These are phyloP conservation scores for Zaprionus tsacasi DNA, from an alignment of 1,140 invertebrate genomes.

Conservation along the genomic window DNA sequence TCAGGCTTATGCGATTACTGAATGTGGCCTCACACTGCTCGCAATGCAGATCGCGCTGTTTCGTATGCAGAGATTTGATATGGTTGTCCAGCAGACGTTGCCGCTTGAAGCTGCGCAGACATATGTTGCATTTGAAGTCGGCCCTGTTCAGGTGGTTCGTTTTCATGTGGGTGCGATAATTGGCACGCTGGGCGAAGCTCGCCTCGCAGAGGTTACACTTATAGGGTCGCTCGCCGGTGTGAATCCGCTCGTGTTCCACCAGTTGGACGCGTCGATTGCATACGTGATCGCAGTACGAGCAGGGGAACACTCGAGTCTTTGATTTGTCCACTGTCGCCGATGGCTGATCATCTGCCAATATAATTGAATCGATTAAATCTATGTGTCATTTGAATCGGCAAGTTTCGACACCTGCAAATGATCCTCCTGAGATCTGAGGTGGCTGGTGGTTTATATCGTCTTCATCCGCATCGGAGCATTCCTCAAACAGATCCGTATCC, in stretches of 20 bases:
- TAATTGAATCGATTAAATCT: conserved; percentile 8
- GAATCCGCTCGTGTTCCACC: conserved; percentile 91
- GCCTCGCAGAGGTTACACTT: conserved; percentile 92
- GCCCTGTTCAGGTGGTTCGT: conserved; percentile 92
- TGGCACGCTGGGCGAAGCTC: conserved; percentile 90
- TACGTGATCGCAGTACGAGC: conserved; percentile 89
- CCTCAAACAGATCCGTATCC: background rate
- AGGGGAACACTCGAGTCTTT: conserved; percentile 85
- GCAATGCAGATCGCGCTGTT: conserved; percentile 91
- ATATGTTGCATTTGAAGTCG: conserved; percentile 88
- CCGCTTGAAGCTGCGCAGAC: conserved; percentile 90
- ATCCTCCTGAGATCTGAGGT: background rate
- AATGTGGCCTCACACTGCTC: conserved; percentile 90
- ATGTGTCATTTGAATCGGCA: background rate
- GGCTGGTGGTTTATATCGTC: background rate
- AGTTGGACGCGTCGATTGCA: conserved; percentile 92
- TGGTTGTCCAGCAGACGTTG: conserved; percentile 91
- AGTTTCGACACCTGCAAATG: conserved; percentile 5
- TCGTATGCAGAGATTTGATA: conserved; percentile 91
- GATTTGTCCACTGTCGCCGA: conserved; percentile 32
- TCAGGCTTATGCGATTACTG: conserved; percentile 93
- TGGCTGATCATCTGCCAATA: background rate
- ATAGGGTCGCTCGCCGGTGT: conserved; percentile 89
- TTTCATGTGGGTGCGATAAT: conserved; percentile 91
- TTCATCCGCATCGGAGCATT: background rate